Base-by-base conservation (phyloP, 2,797 vertebrate genomes). In the Semotilus atromaculatus region DNA sequence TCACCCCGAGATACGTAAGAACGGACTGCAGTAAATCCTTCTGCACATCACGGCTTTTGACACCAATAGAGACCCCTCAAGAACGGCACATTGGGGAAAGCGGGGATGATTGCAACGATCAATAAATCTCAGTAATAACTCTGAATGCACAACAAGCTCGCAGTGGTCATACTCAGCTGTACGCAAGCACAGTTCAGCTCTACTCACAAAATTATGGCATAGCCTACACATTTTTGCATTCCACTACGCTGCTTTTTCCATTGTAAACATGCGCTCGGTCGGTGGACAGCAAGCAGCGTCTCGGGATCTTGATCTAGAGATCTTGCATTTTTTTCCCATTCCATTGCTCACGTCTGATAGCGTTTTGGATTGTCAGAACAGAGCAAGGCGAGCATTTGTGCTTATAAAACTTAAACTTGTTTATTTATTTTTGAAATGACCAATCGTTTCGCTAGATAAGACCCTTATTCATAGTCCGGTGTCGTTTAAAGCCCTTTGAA, bases 101-200 rank as follows among this genome's bases (percentile, higher is more conserved):
- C 43, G 23, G 40, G 43, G 29, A 67, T 66, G 78, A 66, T 67
- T 66, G 43, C 78, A 34, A 66, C 18, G 60, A 62, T 67, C 60
- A 66, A 79, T 79, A 66, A 43, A 66, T 79, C 34, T 66, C 62
- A n/a, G 43, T 80, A 80, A 80, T 80, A 67, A 80, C 78, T 51
- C 26, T 7, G 29, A 36, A 80, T 34, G 60, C 29, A 80, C 58
- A 55, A 14, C 34, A 19, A 1, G 6, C 29, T 75, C 48, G 48
- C 26, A 31, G 26, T 79, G 36, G 18, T 60, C n/a, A 45, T 16
- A 80, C 36, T 6, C 40, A 58, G 34, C 5, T 34, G 45, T 23
- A 62, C 31, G 21, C 21, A 58, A 40, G 73, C 51, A n/a, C 48
- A 75, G 7, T 38, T 58, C 51, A 58, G 53, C 34, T 14, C 53